Evolutionary conservation across 2,113 vertebrate genomes (phyloP).

Genomic region (human (Homo sapiens)): DNA sequence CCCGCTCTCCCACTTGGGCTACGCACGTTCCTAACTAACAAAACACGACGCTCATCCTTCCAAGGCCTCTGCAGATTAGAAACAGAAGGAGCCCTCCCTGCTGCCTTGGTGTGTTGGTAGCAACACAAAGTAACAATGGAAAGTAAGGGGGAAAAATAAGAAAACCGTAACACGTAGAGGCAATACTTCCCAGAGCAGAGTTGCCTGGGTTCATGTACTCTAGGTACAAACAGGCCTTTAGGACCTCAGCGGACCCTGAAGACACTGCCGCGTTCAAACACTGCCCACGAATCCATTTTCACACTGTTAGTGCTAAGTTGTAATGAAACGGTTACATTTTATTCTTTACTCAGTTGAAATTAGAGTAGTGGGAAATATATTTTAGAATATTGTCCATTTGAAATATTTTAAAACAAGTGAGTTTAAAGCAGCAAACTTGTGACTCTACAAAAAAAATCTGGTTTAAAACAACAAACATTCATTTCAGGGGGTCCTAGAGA

Average conservation of each 20-base stretch:
- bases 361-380: not conserved
- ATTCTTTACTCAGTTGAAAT: not conserved
- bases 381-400: not conserved
- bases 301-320: not conserved
- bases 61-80: not conserved
- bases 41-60: not conserved
- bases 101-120: not conserved
- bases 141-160: not conserved
- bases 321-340: not conserved
- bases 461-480: not conserved
- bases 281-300: not conserved
- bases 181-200: not conserved
- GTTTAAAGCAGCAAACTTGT: not conserved
- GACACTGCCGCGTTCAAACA: not conserved
- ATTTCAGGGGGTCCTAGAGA: not conserved
- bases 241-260: not conserved
- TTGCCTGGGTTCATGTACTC: accelerated
- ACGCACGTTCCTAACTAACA: not conserved
- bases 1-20: not conserved
- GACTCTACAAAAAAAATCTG: not conserved
- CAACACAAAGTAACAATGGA: not conserved
- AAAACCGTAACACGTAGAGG: not conserved
- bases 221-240: not conserved
- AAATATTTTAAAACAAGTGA: not conserved
- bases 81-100: not conserved